Conservation (phyloP, 2,797 vertebrate genomes). For the Aselliscus stoliczkanus region DNA sequence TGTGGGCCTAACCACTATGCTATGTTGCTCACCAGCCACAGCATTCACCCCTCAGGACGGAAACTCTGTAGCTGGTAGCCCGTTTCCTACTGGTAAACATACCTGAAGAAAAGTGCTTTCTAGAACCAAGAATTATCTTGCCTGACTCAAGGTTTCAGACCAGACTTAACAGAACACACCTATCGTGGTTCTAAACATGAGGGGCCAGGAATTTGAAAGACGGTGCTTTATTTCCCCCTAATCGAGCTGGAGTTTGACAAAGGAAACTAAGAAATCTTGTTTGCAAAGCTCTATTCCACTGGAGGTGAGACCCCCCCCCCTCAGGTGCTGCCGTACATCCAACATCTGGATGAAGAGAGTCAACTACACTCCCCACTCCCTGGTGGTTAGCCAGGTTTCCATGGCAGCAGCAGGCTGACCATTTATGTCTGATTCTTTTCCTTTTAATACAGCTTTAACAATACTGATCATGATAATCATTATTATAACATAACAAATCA, state of each 20-base stretch:
- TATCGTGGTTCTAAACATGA: not conserved
- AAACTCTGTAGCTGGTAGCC: not conserved
- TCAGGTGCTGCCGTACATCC: not conserved
- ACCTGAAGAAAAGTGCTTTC: not conserved
- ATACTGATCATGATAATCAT: not conserved
- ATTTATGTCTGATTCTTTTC: not conserved
- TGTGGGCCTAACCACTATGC: rapidly evolving
- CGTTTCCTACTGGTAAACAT: not conserved
- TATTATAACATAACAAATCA: not conserved
- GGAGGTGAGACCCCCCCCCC: not conserved
- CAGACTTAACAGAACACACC: not conserved
- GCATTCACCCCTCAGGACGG: rapidly evolving
- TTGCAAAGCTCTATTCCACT: not conserved
- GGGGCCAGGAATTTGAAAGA: not conserved
- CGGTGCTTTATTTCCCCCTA: not conserved
- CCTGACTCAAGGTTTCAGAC: not conserved
- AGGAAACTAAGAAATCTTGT: not conserved
- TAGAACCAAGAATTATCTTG: not conserved
- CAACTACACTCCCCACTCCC: not conserved
- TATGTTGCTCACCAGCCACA: rapidly evolving
- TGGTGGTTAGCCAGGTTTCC: not conserved
- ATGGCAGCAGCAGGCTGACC: not conserved
- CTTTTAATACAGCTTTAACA: not conserved
- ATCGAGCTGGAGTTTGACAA: not conserved
- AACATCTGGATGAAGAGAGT: not conserved